Evolutionary conservation across 2,797 vertebrate species (phyloP), one percentile per base, ranked within the genome.

Genomic region (Xenopus petersii): DNA sequence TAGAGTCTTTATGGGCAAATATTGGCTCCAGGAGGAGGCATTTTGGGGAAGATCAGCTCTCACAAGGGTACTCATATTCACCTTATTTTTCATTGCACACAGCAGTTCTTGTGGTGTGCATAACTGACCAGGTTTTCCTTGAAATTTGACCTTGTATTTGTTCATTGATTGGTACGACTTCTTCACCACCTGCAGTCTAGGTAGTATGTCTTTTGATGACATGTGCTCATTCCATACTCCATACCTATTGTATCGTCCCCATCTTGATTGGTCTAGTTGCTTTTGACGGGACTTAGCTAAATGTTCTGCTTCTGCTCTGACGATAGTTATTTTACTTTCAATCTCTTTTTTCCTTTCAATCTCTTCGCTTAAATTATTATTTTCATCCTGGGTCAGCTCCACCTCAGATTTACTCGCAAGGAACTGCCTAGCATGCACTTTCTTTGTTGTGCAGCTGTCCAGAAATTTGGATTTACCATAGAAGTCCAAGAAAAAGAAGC

Each of bases 161-260:
- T 92, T 92, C 84, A 89, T 83, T 36, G 63, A 75, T 72, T 87
- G n/a, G 51, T 89, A 92, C 76, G 86, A 85, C 56, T 71, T 88
- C 80, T 83, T 85, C 75, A 86, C 87, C 67, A 81, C 87, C 76
- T 87, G 87, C 73, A 93, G 74, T 73, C 89, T 86, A 24, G 82
- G 77, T 17, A 81, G 73, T 47, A 92, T 85, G 60, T 89, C 86
- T 80, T 79, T 86, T 48, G 89, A 91, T 65, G 87, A 88, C 82
- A 86, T 92, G 75, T 92, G 77, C 67, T 91, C 86, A 80, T 91
- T 81, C 91, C 91, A 93, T 56, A 91, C 58, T 17, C 54, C 15
- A 5, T 16, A 56, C 15, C 7, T 56, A 6, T 8, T 15, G 3
- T 4, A n/a, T n/a, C 1, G 3, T 16, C 15, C 16, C 54, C 3